Evolutionary conservation across 2,888 invertebrate genomes (phyloP).

Genomic region (Himalopsyche tibetana): DNA sequence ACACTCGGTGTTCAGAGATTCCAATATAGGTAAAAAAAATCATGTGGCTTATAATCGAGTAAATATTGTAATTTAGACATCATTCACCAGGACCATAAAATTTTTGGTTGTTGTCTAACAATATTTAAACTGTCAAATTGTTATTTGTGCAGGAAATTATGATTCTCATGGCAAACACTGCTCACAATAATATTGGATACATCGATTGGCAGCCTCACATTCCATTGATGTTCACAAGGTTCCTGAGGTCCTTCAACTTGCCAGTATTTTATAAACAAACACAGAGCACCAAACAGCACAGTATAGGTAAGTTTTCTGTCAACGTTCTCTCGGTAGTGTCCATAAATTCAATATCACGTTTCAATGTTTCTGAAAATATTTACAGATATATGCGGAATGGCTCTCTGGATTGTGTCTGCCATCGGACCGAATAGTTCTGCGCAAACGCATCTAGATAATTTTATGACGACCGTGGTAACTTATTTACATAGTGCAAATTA

Average conservation of each 20-base stretch:
- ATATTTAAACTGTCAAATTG: conserved; percentile 1
- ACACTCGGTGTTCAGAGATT: no score
- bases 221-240: conserved; percentile 85
- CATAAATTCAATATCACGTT: neutral
- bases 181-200: conserved; percentile 85
- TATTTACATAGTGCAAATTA: conserved; percentile 93
- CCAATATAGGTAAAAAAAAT: no score
- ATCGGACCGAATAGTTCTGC: conserved; percentile 83
- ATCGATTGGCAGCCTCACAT: conserved; percentile 93
- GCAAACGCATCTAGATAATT: conserved; percentile 85
- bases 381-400: conserved; percentile 74
- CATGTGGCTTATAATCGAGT: no score
- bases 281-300: conserved; percentile 77
- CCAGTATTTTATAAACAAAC: conserved; percentile 86
- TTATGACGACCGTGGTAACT: conserved; percentile 89
- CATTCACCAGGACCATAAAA: no score
- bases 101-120: no score
- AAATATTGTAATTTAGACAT: no score
- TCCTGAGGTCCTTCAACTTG: conserved; percentile 84
- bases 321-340: neutral
- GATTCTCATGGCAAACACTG: conserved; percentile 84
- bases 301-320: conserved; percentile 71
- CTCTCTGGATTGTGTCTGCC: conserved; percentile 79
- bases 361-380: neutral
- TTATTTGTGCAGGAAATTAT: conserved; percentile 79